Evolutionary conservation across 2,888 invertebrate genomes (phyloP).

Genomic region (Leptopilina syphax): DNA sequence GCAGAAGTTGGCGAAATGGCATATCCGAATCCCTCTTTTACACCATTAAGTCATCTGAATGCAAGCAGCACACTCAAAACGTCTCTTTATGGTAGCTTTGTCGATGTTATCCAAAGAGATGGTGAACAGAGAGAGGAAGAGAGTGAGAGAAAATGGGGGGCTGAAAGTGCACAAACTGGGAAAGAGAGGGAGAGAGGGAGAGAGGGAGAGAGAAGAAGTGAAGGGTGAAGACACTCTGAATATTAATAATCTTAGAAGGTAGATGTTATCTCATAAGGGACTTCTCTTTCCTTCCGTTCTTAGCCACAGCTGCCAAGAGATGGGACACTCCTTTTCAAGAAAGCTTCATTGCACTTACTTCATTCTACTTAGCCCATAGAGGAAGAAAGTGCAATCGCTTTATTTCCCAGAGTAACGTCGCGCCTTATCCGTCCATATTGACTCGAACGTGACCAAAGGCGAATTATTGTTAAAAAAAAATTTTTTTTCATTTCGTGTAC

Average conservation of each 20-base stretch:
- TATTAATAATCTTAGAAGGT: conserved; percentile 70
- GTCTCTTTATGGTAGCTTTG: conserved; percentile 61
- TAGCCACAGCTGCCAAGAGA: conserved; percentile 48
- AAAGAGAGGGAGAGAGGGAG: conserved; percentile 47
- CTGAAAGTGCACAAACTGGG: neutral
- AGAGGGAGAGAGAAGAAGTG: conserved; percentile 19
- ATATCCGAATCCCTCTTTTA: conserved; percentile 43
- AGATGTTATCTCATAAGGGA: conserved; percentile 69
- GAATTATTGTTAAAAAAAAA: neutral
- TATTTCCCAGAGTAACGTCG: conserved; percentile 29
- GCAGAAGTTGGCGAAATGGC: conserved; percentile 48
- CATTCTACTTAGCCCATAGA: conserved; percentile 6
- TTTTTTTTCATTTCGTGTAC: too few species aligned
- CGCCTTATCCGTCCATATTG: conserved; percentile 23
- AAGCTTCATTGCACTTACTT: conserved; percentile 38
- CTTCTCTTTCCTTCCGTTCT: conserved; percentile 63
- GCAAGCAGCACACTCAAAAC: conserved; percentile 46
- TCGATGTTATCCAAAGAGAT: conserved; percentile 64
- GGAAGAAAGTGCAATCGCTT: conserved; percentile 35
- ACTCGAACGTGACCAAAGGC: conserved; percentile 9
- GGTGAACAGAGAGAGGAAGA: conserved; percentile 49
- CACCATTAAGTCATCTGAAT: conserved; percentile 55
- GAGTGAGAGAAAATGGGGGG: conserved; percentile 44
- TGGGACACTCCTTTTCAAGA: conserved; percentile 39
- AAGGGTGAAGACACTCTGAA: conserved; percentile 65